Evolutionary conservation across 2,888 invertebrate species (phyloP), one percentile per base, ranked within the genome.

Genomic region (Netelia virgata): DNA sequence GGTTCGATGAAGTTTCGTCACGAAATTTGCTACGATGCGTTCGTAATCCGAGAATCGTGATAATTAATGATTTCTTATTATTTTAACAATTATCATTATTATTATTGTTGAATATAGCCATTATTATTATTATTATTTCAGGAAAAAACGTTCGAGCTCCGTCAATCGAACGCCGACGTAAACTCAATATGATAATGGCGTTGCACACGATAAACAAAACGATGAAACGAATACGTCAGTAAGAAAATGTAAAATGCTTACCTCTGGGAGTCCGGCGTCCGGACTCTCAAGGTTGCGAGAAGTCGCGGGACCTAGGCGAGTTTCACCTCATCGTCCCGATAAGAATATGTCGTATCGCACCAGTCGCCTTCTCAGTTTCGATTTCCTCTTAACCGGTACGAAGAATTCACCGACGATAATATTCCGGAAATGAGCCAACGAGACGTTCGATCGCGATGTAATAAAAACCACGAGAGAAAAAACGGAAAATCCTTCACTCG

Each of bases 201-300:
- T 50, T 53, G 11, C 3, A 36, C 36, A 6, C 8, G 8, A 36
- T 36, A 76, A 36, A 16, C n/a, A 14, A 18, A 3, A n/a, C 6
- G 36, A 14, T 66, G 8, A 14, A 55, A 43, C 28, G 14, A 36
- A 16, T 11, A 18, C 3, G 16, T 53, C 16, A 18, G 8, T 20
- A 28, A 47, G 43, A 50, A 50, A n/a, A 55, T 23, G 57, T 14
- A 53, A 57, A 16, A 36, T 23, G 55, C 85, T 85, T 59, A 85
- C 85, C 85, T 36, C 36, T 66, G 66, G 79, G 82, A 82, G 82
- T 47, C 82, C 75, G 82, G 70, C 66, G 41, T 36, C 75, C 59
- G 85, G 82, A 79, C 82, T 79, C 85, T 85, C 82, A 79, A 85
- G 82, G 78, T 79, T 82, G 79, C 18, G 79, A 68, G 79, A 72